phyloP scores from a whole-genome alignment of 2,888 invertebrate genomes.

The Eupithecia vulgata region DNA sequence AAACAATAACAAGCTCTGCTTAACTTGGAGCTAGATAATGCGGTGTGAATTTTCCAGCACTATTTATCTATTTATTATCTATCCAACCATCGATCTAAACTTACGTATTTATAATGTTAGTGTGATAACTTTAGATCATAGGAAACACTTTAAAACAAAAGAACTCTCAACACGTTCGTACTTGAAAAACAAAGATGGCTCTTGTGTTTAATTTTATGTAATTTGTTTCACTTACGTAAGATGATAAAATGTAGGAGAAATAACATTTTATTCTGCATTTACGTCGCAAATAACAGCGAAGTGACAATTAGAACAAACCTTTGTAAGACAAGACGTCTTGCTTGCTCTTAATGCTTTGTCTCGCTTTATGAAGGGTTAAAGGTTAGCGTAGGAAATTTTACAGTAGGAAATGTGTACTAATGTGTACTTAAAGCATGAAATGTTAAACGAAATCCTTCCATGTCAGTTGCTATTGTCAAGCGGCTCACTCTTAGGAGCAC shows the following conservation, averaged over 20 bases:
- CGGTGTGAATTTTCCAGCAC: too few species aligned
- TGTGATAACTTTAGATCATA: background rate
- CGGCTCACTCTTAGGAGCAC: background rate
- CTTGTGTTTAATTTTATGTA: background rate
- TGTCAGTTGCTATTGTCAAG: constrained; percentile 5
- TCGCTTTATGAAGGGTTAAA: constrained; percentile 9
- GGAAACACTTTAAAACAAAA: too few species aligned
- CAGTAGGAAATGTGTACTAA: constrained; percentile 16
- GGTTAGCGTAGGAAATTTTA: constrained; percentile 10
- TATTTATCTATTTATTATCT: too few species aligned
- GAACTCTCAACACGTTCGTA: background rate
- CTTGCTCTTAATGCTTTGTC: constrained; percentile 23
- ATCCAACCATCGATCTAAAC: too few species aligned
- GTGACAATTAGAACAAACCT: constrained; percentile 47
- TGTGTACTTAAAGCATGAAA: constrained; percentile 17
- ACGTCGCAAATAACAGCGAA: constrained; percentile 27
- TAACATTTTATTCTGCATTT: constrained; percentile 17
- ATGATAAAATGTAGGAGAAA: constrained; percentile 18
- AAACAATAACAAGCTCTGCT: too few species aligned
- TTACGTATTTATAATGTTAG: too few species aligned
- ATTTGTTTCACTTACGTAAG: constrained; percentile 4
- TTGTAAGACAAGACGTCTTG: constrained; percentile 35
- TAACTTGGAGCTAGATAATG: too few species aligned
- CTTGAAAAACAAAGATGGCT: background rate
- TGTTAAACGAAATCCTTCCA: constrained; percentile 16